Evolutionary conservation across 2,113 vertebrate genomes (phyloP), one percentile per base, ranked within the genome.

Genomic region (Melanostigma gelatinosum): DNA sequence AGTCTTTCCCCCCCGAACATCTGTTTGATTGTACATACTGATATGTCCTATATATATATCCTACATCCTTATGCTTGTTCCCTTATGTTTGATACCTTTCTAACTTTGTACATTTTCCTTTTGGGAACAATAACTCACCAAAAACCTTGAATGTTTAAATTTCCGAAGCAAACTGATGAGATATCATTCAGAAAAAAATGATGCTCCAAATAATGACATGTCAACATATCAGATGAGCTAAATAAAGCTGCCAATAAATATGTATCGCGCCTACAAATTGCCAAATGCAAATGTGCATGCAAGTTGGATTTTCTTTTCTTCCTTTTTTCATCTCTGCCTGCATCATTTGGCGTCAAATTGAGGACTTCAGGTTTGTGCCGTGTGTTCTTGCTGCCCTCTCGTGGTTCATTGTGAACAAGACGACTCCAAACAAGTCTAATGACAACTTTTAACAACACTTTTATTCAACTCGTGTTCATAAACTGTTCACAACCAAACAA

Each of bases 361-460:
- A 69, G 27, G 12, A 15, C 2, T n/a, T 8, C 48, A 20, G 16
- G 20, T 63, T 55, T 42, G 57, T 61, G n/a, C 6, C 76, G 29
- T 88, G 64, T 61, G 54, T 55, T 8, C 8, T n/a, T 87, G 66
- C 85, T 88, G 88, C 88, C 89, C 80, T 64, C 93, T 92, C 29
- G 2, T 75, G 91, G 86, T 12, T 18, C 0, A 18, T 0, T 22
- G 0, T 24, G 32, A 75, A 55, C 36, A 80, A 13, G 10, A 72
- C 61, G 3, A 57, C 60, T 34, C 4, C 4, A 32, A 0, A 66
- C 34, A 6, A 0, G 16, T 29, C 8, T n/a, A 15, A 18, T 0
- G 42, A 32, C 54, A 57, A 67, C 16, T 46, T 52, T 3, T 7
- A 79, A 44, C n/a, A 55, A 52, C 15, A 79, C 36, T 32, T 85